These are phyloP conservation scores for Prionace glauca DNA, from an alignment of 2,797 vertebrate genomes.

Conservation along the genomic window DNA sequence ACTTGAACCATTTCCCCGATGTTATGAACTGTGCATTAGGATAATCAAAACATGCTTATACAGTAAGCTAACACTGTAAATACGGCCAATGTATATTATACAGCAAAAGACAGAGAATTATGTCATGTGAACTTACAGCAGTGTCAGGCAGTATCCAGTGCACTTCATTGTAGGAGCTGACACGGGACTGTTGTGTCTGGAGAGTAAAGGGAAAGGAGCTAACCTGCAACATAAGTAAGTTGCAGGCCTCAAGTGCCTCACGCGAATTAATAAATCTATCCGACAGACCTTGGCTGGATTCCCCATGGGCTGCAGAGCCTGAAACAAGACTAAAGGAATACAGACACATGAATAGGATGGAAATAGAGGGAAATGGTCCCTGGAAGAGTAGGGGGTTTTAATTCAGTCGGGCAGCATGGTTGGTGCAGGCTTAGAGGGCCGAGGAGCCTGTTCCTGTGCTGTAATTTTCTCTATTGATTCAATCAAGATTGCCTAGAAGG, in stretches of 20 bases:
- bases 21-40: not conserved
- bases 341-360: no score
- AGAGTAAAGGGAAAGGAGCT: conserved; percentile 91
- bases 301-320: conserved; percentile 82
- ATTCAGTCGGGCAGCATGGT: no score
- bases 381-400: no score
- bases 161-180: conserved; percentile 83
- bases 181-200: conserved; percentile 87
- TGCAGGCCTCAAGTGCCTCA: conserved; percentile 87
- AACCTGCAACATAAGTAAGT: conserved; percentile 94
- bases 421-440: no score
- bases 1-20: not conserved
- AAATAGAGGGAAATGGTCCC: no score
- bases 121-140: conserved; percentile 60
- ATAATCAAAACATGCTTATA: not conserved
- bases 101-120: not conserved
- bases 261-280: conserved; percentile 92
- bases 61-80: not conserved
- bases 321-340: conserved; percentile 70
- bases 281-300: conserved; percentile 82
- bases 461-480: not conserved
- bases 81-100: not conserved
- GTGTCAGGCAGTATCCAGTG: conserved; percentile 76
- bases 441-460: no score
- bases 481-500: not conserved